Conservation (phyloP, 2,113 vertebrate species). For the Podarcis muralis region DNA sequence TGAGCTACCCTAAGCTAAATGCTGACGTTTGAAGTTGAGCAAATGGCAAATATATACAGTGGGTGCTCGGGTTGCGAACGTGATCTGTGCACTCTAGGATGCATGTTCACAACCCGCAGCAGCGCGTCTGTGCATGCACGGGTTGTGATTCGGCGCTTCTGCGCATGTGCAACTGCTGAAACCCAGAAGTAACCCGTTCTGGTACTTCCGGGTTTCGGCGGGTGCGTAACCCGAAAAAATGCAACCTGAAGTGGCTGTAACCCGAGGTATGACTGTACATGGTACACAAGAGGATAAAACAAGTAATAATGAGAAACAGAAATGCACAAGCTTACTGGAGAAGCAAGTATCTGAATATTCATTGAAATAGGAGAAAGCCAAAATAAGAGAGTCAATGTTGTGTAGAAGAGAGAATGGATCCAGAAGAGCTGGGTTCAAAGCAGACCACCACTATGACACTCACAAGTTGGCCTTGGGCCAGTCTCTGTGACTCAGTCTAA, state of each 20-base stretch:
- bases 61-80: too few relatives aligned
- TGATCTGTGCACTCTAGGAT: too few relatives aligned
- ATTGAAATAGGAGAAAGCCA: background rate
- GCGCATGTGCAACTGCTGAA: too few relatives aligned
- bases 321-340: background rate
- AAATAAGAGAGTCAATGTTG: background rate
- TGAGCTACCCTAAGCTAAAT: background rate
- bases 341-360: background rate
- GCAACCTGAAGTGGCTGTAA: too few relatives aligned
- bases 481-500: background rate
- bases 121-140: too few relatives aligned
- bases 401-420: background rate
- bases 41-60: background rate
- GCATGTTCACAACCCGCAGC: accelerated
- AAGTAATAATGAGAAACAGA: background rate
- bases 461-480: background rate
- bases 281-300: background rate
- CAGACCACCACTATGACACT: background rate
- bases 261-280: background rate
- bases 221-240: too few relatives aligned
- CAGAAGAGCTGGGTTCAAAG: background rate
- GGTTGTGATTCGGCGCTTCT: too few relatives aligned
- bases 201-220: too few relatives aligned
- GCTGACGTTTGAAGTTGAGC: too few relatives aligned
- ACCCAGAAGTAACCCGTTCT: too few relatives aligned